Base-by-base conservation (phyloP, 2,888 invertebrate species). In the Empis livida region DNA sequence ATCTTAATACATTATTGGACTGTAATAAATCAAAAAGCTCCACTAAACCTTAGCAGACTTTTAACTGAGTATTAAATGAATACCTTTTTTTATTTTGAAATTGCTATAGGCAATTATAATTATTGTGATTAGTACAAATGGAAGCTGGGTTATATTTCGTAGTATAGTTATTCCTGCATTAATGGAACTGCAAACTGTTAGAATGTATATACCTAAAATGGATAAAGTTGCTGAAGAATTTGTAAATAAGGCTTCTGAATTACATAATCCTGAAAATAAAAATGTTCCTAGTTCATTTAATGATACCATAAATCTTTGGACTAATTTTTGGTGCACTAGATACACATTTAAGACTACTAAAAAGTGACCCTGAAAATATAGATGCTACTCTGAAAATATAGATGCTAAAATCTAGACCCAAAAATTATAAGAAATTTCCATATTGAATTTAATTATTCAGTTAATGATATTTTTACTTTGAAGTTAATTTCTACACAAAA, bases 131-230 rank as follows among this genome's bases (percentile, higher is more conserved):
- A n/a, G n/a, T n/a, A n/a, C n/a, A 63, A 83, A 80, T 1, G 71
- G 75, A 11, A 71, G 76, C 53, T 84, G 84, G 84, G 20, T 6
- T 5, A 20, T 5, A 6, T 20, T 20, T 20, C 20, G 20, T 3
- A 20, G 20, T 20, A 20, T 20, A 20, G 20, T 6, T 20, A 20
- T 5, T 20, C 20, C 20, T 20, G 20, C 6, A 20, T 20, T 20
- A 73, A 64, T 84, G 62, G 75, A 79, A 56, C 79, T 80, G 0
- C 76, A 78, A 53, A 63, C 73, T 50, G 69, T 74, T 2, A 74
- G 73, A 58, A 59, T 73, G 1, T 78, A 78, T 52, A 57, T 73
- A 5, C 66, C 71, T 2, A 69, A 65, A 10, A 64, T 78, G 46
- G 70, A 73, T 47, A 66, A 70, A 49, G 74, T 78, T 30, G 41